Percentiles rank a stretch among this genome's conserved stretches.
These are phyloP conservation scores for Chironomus tepperi DNA, from an alignment of 1,140 invertebrate species.

Conservation along the genomic window DNA sequence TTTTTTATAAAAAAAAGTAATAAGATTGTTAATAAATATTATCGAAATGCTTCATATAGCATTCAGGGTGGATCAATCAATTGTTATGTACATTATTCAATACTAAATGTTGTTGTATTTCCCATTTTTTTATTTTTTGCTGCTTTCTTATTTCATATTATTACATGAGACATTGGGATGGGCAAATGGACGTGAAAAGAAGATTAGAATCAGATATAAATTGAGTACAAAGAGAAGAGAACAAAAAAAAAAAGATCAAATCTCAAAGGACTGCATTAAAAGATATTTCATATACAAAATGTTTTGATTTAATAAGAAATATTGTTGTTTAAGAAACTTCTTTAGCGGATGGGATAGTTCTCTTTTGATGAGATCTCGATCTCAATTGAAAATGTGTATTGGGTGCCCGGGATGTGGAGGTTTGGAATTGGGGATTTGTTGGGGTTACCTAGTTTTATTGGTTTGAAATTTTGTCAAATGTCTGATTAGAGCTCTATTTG, in stretches of 20 bases:
- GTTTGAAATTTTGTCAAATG: too few relatives aligned
- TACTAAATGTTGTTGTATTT: not conserved
- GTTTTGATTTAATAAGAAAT: conserved; percentile 19
- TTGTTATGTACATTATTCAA: not conserved
- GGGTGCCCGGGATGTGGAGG: too few relatives aligned
- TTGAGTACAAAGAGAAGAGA: not conserved
- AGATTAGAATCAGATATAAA: not conserved
- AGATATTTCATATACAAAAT: too few relatives aligned
- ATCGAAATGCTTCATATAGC: not conserved
- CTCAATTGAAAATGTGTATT: too few relatives aligned
- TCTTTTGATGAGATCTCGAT: too few relatives aligned
- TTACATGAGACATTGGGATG: conserved; percentile 16
- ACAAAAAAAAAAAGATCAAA: not conserved
- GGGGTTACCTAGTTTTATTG: too few relatives aligned
- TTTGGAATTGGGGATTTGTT: too few relatives aligned
- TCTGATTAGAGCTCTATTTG: too few relatives aligned
- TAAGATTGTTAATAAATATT: conserved; percentile 9
- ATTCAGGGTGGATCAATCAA: conserved; percentile 19
- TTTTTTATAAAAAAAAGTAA: not conserved
- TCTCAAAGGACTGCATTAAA: conserved; percentile 2
- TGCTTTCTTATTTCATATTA: not conserved
- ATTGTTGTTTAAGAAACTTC: too few relatives aligned
- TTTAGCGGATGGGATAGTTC: not conserved
- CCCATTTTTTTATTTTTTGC: not conserved
- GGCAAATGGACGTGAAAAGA: conserved; percentile 18